phyloP scores from a whole-genome alignment of 1,140 invertebrate genomes.

The Lasioglossum albipes region DNA sequence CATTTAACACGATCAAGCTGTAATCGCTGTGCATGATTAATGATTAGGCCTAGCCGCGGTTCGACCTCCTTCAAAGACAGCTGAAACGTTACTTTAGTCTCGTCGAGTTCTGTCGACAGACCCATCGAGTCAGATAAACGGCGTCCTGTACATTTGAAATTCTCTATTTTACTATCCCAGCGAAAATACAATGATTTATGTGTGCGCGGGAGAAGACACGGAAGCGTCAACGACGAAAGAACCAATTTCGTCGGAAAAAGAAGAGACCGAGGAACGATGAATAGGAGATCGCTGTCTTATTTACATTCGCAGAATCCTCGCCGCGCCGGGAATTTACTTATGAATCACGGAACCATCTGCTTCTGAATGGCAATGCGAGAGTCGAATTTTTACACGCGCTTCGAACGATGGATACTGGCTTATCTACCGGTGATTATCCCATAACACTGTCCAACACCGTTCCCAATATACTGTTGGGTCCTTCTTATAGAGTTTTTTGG shows the following conservation, averaged over 20 bases:
- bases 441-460: too few species aligned
- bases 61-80: background rate
- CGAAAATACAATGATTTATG: constrained; percentile 6
- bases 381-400: too few species aligned
- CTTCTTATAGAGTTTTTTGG: too few species aligned
- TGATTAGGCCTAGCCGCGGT: background rate
- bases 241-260: background rate
- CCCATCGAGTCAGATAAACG: constrained; percentile 23
- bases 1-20: background rate
- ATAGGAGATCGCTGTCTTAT: background rate
- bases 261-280: background rate
- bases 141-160: background rate
- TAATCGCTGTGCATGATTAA: background rate
- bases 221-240: background rate
- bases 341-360: background rate
- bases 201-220: background rate
- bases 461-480: too few species aligned
- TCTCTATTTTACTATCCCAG: background rate
- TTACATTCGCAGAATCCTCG: background rate
- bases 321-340: background rate
- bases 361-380: background rate
- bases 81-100: constrained; percentile 6
- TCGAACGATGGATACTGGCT: too few species aligned
- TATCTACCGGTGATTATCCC: too few species aligned
- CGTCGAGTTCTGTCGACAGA: background rate